These are phyloP conservation scores for Upupa epops DNA, from an alignment of 2,113 vertebrate species.

Conservation along the genomic window DNA sequence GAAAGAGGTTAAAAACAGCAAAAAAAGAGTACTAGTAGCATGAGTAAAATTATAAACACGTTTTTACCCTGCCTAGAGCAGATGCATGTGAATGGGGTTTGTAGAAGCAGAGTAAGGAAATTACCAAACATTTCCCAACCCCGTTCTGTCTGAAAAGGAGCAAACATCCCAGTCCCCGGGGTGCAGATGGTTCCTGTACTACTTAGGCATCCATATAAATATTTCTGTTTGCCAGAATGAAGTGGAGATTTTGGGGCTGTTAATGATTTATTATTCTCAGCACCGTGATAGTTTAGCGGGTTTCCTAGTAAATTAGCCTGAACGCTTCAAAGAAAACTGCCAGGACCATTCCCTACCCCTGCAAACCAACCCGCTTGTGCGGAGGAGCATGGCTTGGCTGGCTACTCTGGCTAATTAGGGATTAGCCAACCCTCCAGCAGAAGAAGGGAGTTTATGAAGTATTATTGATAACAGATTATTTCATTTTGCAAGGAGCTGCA, in stretches of 20 bases:
- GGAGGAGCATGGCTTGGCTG: neutral
- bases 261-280: conserved; percentile 18
- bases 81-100: neutral
- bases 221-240: conserved; percentile 30
- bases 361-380: neutral
- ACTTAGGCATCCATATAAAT: conserved; percentile 12
- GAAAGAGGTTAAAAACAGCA: neutral
- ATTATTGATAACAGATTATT: neutral
- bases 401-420: neutral
- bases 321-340: neutral
- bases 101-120: conserved; percentile 9
- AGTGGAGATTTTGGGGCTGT: neutral
- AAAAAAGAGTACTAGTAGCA: neutral
- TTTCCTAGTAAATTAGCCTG: conserved; percentile 1
- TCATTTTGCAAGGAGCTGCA: accelerated
- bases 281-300: neutral
- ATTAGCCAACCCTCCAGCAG: neutral
- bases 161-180: neutral
- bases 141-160: neutral
- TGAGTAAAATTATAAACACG: neutral
- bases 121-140: conserved; percentile 40
- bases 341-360: neutral
- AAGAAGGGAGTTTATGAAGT: neutral
- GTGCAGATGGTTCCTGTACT: conserved; percentile 53
- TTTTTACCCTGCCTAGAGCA: accelerated